Base-by-base conservation (phyloP, 2,888 invertebrate genomes). In the Apamea anceps region DNA sequence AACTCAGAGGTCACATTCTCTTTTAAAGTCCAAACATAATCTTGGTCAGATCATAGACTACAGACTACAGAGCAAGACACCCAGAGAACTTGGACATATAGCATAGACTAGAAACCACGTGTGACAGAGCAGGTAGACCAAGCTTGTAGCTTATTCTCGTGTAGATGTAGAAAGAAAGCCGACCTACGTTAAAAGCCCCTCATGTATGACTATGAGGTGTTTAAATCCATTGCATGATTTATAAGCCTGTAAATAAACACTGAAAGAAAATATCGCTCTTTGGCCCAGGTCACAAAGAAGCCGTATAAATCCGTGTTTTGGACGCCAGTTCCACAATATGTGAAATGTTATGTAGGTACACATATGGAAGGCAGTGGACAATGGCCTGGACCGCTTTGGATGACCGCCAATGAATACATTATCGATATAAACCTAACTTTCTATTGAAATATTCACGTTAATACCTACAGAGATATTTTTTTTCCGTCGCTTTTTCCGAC, bases 361-460 rank as follows among this genome's bases (percentile, higher is more conserved):
- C 60, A 74, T 76, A 80, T 72, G 62, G 79, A 72, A 71, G 76
- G 18, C 51, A 42, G 72, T 80, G 82, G 86, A 90, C 88, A 92
- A 89, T 89, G 84, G 77, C 68, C 81, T 71, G 76, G 84, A 83
- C 80, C 77, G 86, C 89, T 88, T 93, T 94, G 95, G 94, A 94
- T 85, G 83, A 60, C 89, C 89, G 94, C 94, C 95, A 94, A 91
- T 90, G 92, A 92, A 93, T 93, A 92, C 87, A 91, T 94, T 92
- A 93, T 85, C 87, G 80, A 76, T 84, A 81, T 80, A 85, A 85
- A 84, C 80, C 83, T 74, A 77, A 78, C 72, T 86, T 82, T 78
- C 72, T 62, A 81, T 84, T 84, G 68, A 84, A 87, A 88, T 87
- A 83, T 85, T 83, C 78, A 80, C 70, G 12, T 60, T 21, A 21